Evolutionary conservation across 2,113 vertebrate species (phyloP), one percentile per base, ranked within the genome.

Genomic region (Aptenodytes patagonicus): DNA sequence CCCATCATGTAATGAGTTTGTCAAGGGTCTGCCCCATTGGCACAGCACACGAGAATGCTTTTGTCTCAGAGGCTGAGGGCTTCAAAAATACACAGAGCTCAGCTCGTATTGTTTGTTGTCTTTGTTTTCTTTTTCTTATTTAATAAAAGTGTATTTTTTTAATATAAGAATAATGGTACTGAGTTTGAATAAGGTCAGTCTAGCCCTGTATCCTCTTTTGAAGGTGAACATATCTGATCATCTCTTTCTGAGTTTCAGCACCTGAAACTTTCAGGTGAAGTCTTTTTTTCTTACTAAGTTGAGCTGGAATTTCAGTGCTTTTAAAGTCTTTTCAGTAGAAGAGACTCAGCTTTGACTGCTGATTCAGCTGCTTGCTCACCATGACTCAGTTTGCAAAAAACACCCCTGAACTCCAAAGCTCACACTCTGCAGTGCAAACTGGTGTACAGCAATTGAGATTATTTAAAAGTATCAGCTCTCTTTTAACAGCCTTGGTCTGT

Each of bases 21-120:
- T 73, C 42, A 28, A 58, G 42, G 44, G 16, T 57, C 68, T 92
- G 66, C 20, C 25, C 15, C 21, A 19, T 11, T 73, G 36, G 13
- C 1, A 2, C 36, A 76, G 51, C 17, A 31, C 6, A 10, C 0
- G 0, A 42, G 25, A 54, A 13, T 31, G 11, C 31, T 69, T 78
- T 71, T 60, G 16, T 60, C 31, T 87, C 26, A 3, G 31, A 73
- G 36, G 31, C 31, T 70, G 49, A 61, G 49, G 31, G 26, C 32
- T 69, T 93, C 18, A 46, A 70, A 90, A 90, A n/a, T 22, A 46
- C 17, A 14, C 10, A 19, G 34, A 54, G 12, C 26, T 86, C 40
- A 65, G 18, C 26, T 76, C 10, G 2, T 12, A 1, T 31, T 55
- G 52, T 58, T 73, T 70, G 10, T 65, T 64, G 7, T 18, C 28